Conservation (phyloP, 2,113 vertebrate genomes). For the Geococcyx californianus region DNA sequence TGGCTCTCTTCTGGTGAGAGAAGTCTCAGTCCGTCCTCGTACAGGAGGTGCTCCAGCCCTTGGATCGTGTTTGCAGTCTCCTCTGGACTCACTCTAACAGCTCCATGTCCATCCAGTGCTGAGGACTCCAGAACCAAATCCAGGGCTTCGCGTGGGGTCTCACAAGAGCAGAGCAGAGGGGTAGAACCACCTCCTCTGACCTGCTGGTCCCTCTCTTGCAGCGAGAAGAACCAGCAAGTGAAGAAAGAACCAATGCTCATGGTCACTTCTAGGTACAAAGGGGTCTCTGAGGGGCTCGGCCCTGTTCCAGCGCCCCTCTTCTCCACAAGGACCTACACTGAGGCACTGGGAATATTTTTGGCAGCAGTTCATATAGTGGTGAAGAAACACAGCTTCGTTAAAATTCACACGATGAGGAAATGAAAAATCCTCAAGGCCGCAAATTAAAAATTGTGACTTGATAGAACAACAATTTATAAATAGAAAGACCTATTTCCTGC, state of each 20-base stretch:
- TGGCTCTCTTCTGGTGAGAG: neutral
- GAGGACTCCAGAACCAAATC: no score
- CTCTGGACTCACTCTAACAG: no score
- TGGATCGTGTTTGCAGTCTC: no score
- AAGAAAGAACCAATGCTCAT: neutral
- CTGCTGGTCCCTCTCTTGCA: neutral
- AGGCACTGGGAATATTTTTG: neutral
- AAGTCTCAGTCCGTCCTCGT: neutral
- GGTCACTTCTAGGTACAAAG: neutral
- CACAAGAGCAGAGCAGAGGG: no score
- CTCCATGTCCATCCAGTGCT: no score
- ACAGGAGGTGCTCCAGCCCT: no score
- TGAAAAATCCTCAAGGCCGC: conserved; percentile 8
- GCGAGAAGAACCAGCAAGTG: neutral
- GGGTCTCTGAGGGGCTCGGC: neutral
- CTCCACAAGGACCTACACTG: neutral
- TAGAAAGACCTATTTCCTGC: conserved; percentile 45
- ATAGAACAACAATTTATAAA: conserved; percentile 31
- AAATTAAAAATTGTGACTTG: conserved; percentile 41
- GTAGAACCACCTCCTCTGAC: no score
- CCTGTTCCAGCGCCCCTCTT: neutral
- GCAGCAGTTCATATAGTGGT: neutral
- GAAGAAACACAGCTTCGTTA: neutral
- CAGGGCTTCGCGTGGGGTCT: no score
- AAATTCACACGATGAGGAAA: conserved; percentile 14